Conservation (phyloP, 2,797 vertebrate genomes). For the Falco berigora region DNA sequence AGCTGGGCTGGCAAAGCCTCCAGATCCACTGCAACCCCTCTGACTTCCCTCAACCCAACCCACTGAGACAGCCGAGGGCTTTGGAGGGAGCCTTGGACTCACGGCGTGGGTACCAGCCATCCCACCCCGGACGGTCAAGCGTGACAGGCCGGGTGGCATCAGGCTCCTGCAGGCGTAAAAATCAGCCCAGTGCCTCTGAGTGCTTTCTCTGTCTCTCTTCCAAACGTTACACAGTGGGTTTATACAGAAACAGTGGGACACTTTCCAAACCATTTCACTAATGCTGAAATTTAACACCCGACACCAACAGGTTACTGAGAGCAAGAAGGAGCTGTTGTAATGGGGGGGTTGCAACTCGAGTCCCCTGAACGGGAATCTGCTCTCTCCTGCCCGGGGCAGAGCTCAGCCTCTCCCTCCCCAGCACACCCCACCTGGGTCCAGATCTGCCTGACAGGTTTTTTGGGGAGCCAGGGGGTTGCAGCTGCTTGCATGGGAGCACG, state of each 20-base stretch:
- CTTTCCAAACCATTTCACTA: slow-evolving; percentile 55
- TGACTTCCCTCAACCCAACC: neutral
- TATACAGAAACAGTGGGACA: slow-evolving; percentile 41
- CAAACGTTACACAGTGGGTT: slow-evolving; percentile 42
- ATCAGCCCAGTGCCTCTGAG: neutral
- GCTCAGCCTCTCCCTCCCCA: neutral
- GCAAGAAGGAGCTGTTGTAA: neutral
- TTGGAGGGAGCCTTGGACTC: neutral
- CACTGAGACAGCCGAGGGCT: neutral
- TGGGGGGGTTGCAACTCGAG: neutral
- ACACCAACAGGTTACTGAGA: slow-evolving; percentile 28
- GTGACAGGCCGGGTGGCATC: neutral
- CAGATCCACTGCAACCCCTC: neutral
- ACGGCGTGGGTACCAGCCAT: neutral
- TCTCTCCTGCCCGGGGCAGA: neutral
- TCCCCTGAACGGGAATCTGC: neutral
- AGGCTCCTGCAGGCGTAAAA: neutral
- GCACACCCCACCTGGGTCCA: accelerated
- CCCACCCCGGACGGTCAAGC: accelerated
- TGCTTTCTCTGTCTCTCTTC: slow-evolving; percentile 39
- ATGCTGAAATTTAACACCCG: slow-evolving; percentile 37
- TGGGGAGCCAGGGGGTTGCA: neutral
- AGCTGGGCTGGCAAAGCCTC: neutral
- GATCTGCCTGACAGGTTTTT: neutral
- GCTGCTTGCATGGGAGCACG: neutral